Conservation (phyloP, 2,113 vertebrate species). For the Chunga burmeisteri region DNA sequence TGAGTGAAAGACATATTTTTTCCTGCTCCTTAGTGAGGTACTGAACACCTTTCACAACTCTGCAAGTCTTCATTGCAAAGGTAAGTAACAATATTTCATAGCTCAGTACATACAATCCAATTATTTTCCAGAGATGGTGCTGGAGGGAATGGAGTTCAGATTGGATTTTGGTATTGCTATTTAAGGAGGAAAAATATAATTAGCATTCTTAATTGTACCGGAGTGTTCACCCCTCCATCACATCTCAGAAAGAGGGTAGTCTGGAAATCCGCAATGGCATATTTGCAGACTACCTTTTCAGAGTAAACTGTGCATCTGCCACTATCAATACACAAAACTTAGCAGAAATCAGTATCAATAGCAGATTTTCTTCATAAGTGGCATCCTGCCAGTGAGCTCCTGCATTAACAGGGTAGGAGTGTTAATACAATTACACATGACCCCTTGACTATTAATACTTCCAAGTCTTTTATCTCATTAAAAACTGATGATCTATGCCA, state of each 20-base stretch:
- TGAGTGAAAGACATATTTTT: background rate
- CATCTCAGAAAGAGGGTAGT: background rate
- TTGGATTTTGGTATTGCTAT: background rate
- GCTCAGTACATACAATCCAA: background rate
- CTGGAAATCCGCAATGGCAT: background rate
- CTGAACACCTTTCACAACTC: background rate
- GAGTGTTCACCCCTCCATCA: background rate
- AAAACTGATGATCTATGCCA: background rate
- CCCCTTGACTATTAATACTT: background rate
- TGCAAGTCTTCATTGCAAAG: background rate
- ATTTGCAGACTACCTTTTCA: background rate
- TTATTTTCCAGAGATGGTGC: background rate
- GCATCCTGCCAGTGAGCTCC: background rate
- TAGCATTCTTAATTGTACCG: background rate
- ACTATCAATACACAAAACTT: background rate
- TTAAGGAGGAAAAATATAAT: background rate
- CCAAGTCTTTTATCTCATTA: background rate
- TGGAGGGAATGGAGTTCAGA: background rate
- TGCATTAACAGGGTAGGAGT: background rate
- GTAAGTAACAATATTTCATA: background rate
- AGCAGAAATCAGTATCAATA: background rate
- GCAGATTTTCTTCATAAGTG: background rate
- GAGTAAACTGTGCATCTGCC: background rate
- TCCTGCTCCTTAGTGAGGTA: background rate
- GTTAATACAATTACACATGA: background rate